Evolutionary conservation across 2,888 invertebrate species (phyloP), one percentile per base, ranked within the genome.

Genomic region (Cetonia aurata): DNA sequence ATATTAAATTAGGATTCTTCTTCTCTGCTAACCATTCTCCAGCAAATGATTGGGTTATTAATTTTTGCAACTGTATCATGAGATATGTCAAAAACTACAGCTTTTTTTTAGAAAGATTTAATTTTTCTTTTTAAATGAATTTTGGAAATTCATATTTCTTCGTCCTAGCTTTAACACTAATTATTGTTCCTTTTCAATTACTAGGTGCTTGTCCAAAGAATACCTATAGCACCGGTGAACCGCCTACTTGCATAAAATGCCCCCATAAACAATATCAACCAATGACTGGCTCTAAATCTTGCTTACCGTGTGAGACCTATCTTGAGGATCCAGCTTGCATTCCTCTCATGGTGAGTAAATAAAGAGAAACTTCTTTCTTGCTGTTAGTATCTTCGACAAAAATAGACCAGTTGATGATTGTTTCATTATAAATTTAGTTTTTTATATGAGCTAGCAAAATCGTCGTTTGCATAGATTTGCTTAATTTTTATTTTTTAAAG

Each of bases 241-340:
- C 80, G 69, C 80, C 82, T 0, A 80, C 77, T 67, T 85, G 85
- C 71, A 77, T 74, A 25, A 71, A 77, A 15, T 85, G 85, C 73
- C 84, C 84, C 2, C 72, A 74, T 31, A 82, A 81, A 9, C 80
- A 83, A 56, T 85, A 83, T 72, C 85, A 85, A 73, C 82, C 82
- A 0, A 74, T 76, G n/a, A 75, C 78, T 15, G 85, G 83, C 10
- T 82, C 84, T 6, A 80, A 79, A 73, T 78, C 79, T 10, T 85
- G 85, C 72, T 65, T 82, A 2, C 73, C 76, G 1, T 85, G 85
- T 74, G 76, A 77, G 3, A 81, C 83, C 3, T 82, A 82, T 3
- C 78, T 85, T 13, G 82, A 84, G 71, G 82, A 85, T 74, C 69
- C 78, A 10, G 79, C 79, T 67, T 84, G 84, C 71, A 73, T 83